A percentile compares a stretch with the other conserved stretches of the same genome.
phyloP scores from a whole-genome alignment of 2,113 vertebrate species.

The Lontra canadensis region DNA sequence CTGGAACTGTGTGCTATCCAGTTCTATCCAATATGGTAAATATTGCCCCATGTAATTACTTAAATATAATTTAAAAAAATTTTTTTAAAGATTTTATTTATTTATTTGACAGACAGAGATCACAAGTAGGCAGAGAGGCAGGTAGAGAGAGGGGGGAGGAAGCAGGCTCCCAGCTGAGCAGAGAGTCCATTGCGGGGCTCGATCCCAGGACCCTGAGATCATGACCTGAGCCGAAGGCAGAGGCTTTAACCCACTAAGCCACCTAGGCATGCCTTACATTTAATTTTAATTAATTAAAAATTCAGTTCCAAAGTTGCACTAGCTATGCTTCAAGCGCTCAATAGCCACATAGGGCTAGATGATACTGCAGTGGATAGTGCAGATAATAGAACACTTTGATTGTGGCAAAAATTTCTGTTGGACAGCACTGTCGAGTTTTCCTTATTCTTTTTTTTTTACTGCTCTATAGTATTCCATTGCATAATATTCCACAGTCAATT shows the following conservation, averaged over 20 bases:
- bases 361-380: not conserved
- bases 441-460: not conserved
- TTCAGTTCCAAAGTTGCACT: not conserved
- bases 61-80: not conserved
- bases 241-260: too few species aligned
- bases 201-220: too few species aligned
- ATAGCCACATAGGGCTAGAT: not conserved
- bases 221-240: too few species aligned
- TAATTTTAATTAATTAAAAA: constrained; percentile 9
- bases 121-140: too few species aligned
- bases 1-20: not conserved
- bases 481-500: not conserved
- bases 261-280: not conserved
- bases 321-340: not conserved
- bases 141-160: too few species aligned
- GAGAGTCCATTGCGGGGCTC: too few species aligned
- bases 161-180: too few species aligned
- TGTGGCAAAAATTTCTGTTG: not conserved
- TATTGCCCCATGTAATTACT: not conserved
- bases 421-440: not conserved
- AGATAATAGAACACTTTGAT: not conserved
- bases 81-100: too few species aligned
- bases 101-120: too few species aligned
- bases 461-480: not conserved
- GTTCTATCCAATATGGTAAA: not conserved